Evolutionary conservation across 2,113 vertebrate genomes (phyloP).

Genomic region (Forbesichthys agassizii): DNA sequence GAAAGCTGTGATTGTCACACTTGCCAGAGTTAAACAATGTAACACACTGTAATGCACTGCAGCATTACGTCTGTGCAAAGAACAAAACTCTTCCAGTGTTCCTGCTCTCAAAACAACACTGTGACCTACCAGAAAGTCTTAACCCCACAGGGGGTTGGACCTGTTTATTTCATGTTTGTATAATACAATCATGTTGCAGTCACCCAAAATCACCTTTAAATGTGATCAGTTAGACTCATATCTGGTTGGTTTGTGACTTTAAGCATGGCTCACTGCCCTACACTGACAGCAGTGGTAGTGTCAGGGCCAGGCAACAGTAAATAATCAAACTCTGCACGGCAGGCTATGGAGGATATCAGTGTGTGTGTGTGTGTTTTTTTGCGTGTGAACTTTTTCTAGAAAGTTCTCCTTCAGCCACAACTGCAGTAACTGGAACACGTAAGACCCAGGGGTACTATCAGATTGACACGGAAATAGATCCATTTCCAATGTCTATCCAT

Average conservation of each 20-base stretch:
- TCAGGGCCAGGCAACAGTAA: constrained; percentile 2
- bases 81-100: constrained; percentile 20
- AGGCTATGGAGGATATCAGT: background rate
- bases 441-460: background rate
- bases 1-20: no score
- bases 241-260: no score
- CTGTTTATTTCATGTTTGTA: background rate
- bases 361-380: background rate
- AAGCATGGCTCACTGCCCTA: no score
- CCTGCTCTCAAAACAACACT: constrained; percentile 24
- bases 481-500: background rate
- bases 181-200: background rate
- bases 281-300: no score
- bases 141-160: constrained; percentile 1
- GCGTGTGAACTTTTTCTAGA: background rate
- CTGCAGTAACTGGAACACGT: background rate
- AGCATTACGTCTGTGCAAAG: background rate
- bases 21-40: no score
- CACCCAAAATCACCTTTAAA: no score
- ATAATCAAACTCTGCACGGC: background rate
- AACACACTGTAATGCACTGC: no score
- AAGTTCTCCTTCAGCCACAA: background rate
- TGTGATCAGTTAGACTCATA: no score
- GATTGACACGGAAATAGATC: background rate
- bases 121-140: constrained; percentile 24